Evolutionary conservation across 2,888 invertebrate genomes (phyloP).

Genomic region (Oconnorella tubifera): DNA sequence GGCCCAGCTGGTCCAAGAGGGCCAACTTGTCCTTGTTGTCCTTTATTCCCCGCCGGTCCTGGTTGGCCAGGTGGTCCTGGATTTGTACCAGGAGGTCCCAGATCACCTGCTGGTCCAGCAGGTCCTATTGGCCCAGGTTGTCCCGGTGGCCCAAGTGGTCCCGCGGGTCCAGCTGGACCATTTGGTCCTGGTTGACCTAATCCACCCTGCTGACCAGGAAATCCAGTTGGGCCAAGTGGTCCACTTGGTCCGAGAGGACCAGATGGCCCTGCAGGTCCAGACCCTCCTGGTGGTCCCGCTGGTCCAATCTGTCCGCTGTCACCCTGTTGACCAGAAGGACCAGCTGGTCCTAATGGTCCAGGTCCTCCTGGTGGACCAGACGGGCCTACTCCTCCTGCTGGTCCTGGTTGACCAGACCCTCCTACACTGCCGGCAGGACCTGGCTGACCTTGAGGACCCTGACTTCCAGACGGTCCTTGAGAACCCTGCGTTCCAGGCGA

Average conservation of each 20-base stretch:
- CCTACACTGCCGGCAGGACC: conserved; percentile 19
- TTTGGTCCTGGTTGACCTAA: too few relatives aligned
- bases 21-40: conserved; percentile 22
- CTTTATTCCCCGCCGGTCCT: conserved; percentile 27
- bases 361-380: conserved; percentile 14
- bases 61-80: conserved; percentile 24
- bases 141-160: conserved; percentile 21
- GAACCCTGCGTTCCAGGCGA: background rate
- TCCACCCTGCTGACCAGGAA: background rate
- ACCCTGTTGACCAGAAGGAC: conserved; percentile 8
- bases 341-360: conserved; percentile 20
- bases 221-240: conserved; percentile 11
- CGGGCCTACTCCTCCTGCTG: conserved; percentile 5
- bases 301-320: background rate
- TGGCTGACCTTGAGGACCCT: conserved; percentile 1
- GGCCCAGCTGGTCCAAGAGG: conserved; percentile 24
- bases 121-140: conserved; percentile 12
- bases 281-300: conserved; percentile 7
- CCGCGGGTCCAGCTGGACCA: conserved; percentile 57
- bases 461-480: background rate
- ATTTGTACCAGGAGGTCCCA: too few relatives aligned
- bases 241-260: conserved; percentile 21
- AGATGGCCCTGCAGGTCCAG: conserved; percentile 44
- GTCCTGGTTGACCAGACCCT: conserved; percentile 17
- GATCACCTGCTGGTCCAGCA: too few relatives aligned